phyloP scores from a whole-genome alignment of 2,888 invertebrate species.

The Acronicta aceris region DNA sequence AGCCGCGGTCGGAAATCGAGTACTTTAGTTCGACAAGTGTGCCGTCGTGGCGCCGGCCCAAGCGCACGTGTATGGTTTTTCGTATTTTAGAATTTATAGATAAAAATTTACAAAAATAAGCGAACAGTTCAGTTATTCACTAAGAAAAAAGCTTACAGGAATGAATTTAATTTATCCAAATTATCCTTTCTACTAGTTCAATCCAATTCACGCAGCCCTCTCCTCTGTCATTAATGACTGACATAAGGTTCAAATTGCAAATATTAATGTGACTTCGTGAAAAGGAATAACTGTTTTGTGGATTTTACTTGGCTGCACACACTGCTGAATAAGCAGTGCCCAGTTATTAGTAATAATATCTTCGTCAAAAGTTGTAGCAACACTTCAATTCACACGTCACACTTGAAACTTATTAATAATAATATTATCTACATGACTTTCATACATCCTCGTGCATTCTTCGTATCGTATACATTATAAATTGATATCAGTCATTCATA shows the following conservation, averaged over 20 bases:
- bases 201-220: not conserved
- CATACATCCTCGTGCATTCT: constrained; percentile 35
- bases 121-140: constrained; percentile 9
- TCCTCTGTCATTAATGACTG: not conserved
- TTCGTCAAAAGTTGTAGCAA: constrained; percentile 3
- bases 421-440: constrained; percentile 35
- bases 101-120: constrained; percentile 14
- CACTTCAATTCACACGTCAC: constrained; percentile 16
- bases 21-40: no score
- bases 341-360: constrained; percentile 1
- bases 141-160: constrained; percentile 30
- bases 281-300: not conserved
- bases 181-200: not conserved
- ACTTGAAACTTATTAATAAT: constrained; percentile 8
- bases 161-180: constrained; percentile 20
- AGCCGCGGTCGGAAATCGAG: no score
- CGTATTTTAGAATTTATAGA: constrained; percentile 5
- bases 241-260: not conserved
- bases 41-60: no score
- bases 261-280: no score
- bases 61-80: not conserved
- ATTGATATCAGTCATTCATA: constrained; percentile 23
- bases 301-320: not conserved
- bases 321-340: not conserved
- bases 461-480: constrained; percentile 33